Conservation (phyloP, 1,140 invertebrate genomes). For the Frieseomelitta varia region DNA sequence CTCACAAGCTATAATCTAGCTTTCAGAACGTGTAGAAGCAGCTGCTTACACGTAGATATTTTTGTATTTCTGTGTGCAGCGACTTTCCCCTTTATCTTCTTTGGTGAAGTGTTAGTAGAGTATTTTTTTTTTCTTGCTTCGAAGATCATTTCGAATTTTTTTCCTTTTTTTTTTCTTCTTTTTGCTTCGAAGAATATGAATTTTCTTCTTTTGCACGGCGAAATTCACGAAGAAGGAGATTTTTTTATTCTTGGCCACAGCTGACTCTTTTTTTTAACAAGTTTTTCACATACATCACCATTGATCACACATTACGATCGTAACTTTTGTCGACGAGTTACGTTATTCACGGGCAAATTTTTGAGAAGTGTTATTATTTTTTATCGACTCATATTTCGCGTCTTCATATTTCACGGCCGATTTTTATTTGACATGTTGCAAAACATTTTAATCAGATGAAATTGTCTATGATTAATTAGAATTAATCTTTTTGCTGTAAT, state of each 20-base stretch:
- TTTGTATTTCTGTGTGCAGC: constrained; percentile 30
- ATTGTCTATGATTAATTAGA: background rate
- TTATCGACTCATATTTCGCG: background rate
- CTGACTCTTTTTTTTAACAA: background rate
- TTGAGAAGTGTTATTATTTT: background rate
- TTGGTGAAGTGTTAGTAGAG: constrained; percentile 9
- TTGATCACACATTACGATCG: background rate
- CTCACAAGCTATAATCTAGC: constrained; percentile 16
- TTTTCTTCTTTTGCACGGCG: background rate
- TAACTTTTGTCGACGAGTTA: background rate
- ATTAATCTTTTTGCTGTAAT: background rate
- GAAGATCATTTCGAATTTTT: no score
- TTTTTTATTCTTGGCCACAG: background rate
- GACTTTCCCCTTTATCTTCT: background rate
- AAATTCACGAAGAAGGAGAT: background rate
- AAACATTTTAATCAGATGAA: background rate
- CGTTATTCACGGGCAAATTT: background rate
- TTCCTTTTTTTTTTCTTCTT: background rate
- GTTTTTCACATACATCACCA: background rate
- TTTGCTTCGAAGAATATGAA: background rate
- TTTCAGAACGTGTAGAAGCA: constrained; percentile 13
- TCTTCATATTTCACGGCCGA: background rate
- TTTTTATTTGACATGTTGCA: background rate
- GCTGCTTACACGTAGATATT: constrained; percentile 21
- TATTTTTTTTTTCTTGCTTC: background rate